Base-by-base conservation (phyloP, 2,888 invertebrate genomes). In the Portevinia maculata region DNA sequence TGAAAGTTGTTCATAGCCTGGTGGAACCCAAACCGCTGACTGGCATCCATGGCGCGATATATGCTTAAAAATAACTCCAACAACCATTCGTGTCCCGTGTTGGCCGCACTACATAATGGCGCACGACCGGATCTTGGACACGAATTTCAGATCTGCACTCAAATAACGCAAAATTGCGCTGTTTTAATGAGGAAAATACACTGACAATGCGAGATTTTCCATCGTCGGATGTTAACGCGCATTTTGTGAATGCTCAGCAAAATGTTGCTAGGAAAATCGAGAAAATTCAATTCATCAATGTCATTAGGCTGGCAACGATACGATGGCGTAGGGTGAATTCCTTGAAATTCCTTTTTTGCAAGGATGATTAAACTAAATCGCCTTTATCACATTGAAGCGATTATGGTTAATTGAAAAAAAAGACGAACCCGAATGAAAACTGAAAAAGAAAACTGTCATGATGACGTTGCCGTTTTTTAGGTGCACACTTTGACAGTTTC, bases 271-370 rank as follows among this genome's bases (percentile, higher is more conserved):
- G 34, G 24, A 8, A 55, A 53, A 50, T 60, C 34, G 50, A 50
- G 28, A 50, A 81, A 75, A 59, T 59, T 71, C 81, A 83, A 76
- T 83, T 71, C 71, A 76, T 83, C 81, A 83, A 53, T 83, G 81
- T 83, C 81, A 71, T 32, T 46, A 57, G 32, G 34, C 34, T 17
- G 30, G 34, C 15, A 4, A 4, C 8, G 24, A 34, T 24, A 5
- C 24, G 24, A 24, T 24, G 24, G 3, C 5, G 24, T 5, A 24
- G 60, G 41, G 28, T 32, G 30, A 44, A 17, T 46, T 57, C 50
- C 44, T 15, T 44, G 39, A 32, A 57, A 59, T 59, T 53, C 48
- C 24, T 48, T 48, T 32, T 15, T 17, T 11, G 32, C 60, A 13
- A 19, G 5, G 24, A 64, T 78, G 78, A 70, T 64, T 70, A 62